Evolutionary conservation across 2,888 invertebrate species (phyloP), one percentile per base, ranked within the genome.

Genomic region (Drosophila mimetica): DNA sequence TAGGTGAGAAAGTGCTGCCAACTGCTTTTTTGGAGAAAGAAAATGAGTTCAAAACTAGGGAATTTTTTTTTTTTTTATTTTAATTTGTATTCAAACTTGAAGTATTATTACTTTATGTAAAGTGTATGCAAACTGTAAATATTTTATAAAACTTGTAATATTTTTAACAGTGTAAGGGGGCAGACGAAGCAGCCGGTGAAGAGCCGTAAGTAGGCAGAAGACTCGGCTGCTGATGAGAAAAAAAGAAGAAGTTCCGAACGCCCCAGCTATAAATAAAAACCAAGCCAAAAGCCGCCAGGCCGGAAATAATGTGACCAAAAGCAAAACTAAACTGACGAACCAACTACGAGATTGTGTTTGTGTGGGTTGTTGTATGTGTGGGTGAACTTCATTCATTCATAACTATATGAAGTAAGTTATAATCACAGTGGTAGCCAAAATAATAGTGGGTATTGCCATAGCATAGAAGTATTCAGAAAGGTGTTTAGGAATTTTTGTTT

Each of bases 271-370:
- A 65, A 65, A 65, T 65, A 63, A 52, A 64, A 37, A 52, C 44
- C 52, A 37, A 70, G 48, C 61, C 61, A 70, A 70, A 69, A 50
- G 47, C 36, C 66, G 69, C 54, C 67, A 66, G 86, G 71, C 84
- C 87, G 84, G 84, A 84, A 86, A 82, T 86, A 82, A 78, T 83
- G 86, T 80, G 86, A 72, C 77, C 75, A 86, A 76, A 82, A 82
- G 63, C 69, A 70, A 76, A 82, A 82, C 65, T 66, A 70, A 66
- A 59, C 39, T 13, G 51, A 53, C 44, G 41, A 36, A 48, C 41
- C 48, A 71, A 71, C 46, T 22, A 36, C 37, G 60, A 22, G 44
- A n/a, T n/a, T 48, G 28, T 37, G 36, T 25, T 37, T 53, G 36
- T 22, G 28, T 46, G 34, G 41, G 14, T 64, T 54, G 46, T 42